Evolutionary conservation across 2,113 vertebrate genomes (phyloP).

Genomic region (Hyaena hyaena): DNA sequence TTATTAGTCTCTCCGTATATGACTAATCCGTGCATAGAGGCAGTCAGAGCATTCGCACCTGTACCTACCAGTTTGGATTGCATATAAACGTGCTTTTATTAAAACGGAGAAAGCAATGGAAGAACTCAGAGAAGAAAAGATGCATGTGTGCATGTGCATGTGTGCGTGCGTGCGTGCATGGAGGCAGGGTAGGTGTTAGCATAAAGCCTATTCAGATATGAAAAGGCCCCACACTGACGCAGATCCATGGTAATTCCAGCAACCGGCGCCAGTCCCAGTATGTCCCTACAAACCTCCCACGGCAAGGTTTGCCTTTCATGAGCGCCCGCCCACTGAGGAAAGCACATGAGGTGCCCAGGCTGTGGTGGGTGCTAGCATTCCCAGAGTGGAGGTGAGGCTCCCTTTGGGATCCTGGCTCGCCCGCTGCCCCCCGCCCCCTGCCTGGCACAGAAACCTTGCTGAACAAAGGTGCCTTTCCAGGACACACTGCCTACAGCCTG

Average conservation of each 20-base stretch:
- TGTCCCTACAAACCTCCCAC: neutral
- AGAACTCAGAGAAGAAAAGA: neutral
- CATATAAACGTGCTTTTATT: neutral
- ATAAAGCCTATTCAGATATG: neutral
- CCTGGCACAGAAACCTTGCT: neutral
- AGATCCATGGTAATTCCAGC: neutral
- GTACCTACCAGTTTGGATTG: neutral
- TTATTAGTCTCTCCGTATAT: accelerated
- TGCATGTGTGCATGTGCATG: too few relatives aligned
- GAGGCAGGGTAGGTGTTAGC: neutral
- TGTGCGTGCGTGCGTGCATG: neutral
- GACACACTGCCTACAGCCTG: neutral
- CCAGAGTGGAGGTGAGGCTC: neutral
- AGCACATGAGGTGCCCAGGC: neutral
- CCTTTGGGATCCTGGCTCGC: neutral
- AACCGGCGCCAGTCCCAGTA: neutral
- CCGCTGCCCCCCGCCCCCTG: neutral
- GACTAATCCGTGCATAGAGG: neutral
- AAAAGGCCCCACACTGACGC: neutral
- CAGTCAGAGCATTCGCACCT: neutral
- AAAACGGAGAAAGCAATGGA: neutral
- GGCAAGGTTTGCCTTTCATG: slow-evolving; percentile 1
- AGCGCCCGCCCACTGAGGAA: neutral
- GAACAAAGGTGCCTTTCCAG: slow-evolving; percentile 69
- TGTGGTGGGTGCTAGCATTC: neutral